Evolutionary conservation across 2,113 vertebrate species (phyloP).

Genomic region (Tylochromis polylepis): DNA sequence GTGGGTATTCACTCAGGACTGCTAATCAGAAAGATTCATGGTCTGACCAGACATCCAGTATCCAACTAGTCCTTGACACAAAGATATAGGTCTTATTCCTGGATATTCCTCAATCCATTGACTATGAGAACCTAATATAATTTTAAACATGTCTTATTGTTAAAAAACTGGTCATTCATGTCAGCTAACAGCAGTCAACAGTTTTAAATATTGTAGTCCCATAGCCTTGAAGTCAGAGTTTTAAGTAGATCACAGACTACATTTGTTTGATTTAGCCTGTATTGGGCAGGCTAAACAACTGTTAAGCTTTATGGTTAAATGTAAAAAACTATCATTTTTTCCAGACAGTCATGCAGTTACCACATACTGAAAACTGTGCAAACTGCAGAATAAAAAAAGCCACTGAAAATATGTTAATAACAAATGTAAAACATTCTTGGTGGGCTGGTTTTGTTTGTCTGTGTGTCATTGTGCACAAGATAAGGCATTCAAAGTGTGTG

Average conservation of each 20-base stretch:
- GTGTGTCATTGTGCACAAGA: constrained; percentile 11
- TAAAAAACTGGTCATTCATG: too few relatives aligned
- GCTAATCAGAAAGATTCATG: too few relatives aligned
- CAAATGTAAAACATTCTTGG: neutral
- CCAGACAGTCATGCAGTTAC: neutral
- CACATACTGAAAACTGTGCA: neutral
- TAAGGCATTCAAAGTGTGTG: neutral
- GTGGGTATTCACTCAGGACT: too few relatives aligned
- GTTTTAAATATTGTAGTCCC: neutral
- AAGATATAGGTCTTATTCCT: too few relatives aligned
- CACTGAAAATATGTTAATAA: neutral
- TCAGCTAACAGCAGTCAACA: too few relatives aligned
- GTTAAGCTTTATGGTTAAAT: neutral
- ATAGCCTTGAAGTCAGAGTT: neutral
- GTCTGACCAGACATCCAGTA: too few relatives aligned
- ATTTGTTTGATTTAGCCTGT: neutral
- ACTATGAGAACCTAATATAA: too few relatives aligned
- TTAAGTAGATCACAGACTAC: neutral
- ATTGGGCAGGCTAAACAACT: neutral
- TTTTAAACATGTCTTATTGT: too few relatives aligned
- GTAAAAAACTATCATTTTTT: neutral
- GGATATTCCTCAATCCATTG: too few relatives aligned
- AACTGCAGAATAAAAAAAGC: neutral
- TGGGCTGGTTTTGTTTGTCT: neutral
- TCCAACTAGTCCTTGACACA: too few relatives aligned